A percentile compares a stretch with the other conserved stretches of the same genome.
Conservation (phyloP, 2,113 vertebrate species). For the Melanostigma gelatinosum region DNA sequence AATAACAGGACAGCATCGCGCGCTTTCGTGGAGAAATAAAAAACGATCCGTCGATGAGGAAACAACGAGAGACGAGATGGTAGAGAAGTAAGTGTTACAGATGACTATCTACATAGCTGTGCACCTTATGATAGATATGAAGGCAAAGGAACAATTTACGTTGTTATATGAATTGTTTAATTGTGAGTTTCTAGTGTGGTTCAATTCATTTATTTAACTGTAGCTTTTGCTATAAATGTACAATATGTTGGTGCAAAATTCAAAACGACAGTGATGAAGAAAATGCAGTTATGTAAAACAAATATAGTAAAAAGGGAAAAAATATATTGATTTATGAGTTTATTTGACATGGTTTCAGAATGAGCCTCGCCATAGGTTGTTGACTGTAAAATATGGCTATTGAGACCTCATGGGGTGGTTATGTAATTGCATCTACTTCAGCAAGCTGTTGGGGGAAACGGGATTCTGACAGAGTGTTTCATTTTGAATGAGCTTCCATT, state of each 20-base stretch:
- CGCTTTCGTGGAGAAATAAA: slow-evolving; percentile 26
- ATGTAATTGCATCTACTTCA: slow-evolving; percentile 58
- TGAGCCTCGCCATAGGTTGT: slow-evolving; percentile 39
- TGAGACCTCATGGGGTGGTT: slow-evolving; percentile 43
- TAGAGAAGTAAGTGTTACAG: slow-evolving; percentile 81
- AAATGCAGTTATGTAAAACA: slow-evolving; percentile 4
- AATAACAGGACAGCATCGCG: not conserved
- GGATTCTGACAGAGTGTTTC: slow-evolving; percentile 36
- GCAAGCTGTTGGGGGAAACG: slow-evolving; percentile 40
- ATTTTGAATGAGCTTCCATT: slow-evolving; percentile 58
- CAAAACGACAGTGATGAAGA: not conserved
- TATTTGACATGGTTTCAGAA: not conserved
- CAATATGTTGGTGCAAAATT: not conserved
- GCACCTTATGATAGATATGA: not conserved
- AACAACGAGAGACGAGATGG: slow-evolving; percentile 70
- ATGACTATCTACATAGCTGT: not conserved
- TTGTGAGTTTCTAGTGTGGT: not conserved
- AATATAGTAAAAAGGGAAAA: not conserved
- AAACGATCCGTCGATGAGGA: slow-evolving; percentile 67
- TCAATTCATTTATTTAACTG: not conserved
- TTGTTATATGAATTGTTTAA: not conserved
- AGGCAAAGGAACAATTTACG: not conserved
- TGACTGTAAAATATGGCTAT: slow-evolving; percentile 41
- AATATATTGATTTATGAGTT: not conserved
- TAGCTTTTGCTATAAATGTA: not conserved